Evolutionary conservation across 2,888 invertebrate genomes (phyloP), one percentile per base, ranked within the genome.

Genomic region (Cerastoderma edule): DNA sequence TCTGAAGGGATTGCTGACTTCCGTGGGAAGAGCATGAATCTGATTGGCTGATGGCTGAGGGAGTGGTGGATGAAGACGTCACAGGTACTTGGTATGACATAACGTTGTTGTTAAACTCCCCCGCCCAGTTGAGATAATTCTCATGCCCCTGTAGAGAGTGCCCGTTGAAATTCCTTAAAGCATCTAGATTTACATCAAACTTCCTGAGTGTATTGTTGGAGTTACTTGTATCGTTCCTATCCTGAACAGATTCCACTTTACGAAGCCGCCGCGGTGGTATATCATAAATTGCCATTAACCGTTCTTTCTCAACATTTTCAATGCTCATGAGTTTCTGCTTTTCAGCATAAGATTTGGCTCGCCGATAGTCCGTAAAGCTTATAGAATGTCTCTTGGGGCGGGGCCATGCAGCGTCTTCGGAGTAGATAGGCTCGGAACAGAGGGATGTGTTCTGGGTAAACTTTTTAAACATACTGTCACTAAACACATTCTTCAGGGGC

Each of bases 301-400:
- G 79, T 39, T 86, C 83, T 48, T 83, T 80, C 46, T 87, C 88
- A 19, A 87, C 79, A 78, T 88, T 88, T 75, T 89, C 89, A 57
- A 87, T 89, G 75, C 88, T 87, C 64, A 85, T 85, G 50, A 89
- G 77, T 48, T 85, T 79, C 16, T 83, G 78, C 48, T 87, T 88
- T 33, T 87, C 87, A 10, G 82, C 72, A 8, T 85, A 83, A 16
- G 79, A 80, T 64, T 85, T 83, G 67, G 85, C 84, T 28, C 85
- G 83, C 56, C 85, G 76, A 70, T 84, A 89, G 69, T 90, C 89
- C n/a, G 86, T 88, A 56, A 89, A 88, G 75, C 89, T 89, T 27
- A 88, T 86, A 6, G 89, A 90, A 74, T 89, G 89, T 44, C 89
- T 86, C 67, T 89, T 90, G 50, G 83, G 77, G n/a, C 82, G 68